Conservation (phyloP, 2,797 vertebrate genomes). For the Tapera naevia region DNA sequence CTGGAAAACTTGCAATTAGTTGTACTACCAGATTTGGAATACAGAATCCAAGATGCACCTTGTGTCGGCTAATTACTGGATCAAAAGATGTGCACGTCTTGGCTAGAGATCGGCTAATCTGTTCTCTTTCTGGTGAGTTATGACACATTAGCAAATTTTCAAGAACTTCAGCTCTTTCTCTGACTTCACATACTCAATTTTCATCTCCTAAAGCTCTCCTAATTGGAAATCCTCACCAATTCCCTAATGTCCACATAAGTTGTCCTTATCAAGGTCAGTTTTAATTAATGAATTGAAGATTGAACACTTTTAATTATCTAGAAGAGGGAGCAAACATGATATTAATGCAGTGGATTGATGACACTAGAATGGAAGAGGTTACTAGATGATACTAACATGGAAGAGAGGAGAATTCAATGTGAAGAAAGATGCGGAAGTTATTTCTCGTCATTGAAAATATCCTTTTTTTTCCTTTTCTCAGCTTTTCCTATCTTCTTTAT, state of each 20-base stretch:
- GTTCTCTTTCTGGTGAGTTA: neutral
- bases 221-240: neutral
- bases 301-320: neutral
- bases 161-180: neutral
- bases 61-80: neutral
- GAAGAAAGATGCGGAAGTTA: neutral
- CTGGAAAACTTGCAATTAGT: neutral
- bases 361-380: neutral
- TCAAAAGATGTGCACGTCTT: neutral
- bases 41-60: neutral
- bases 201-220: neutral
- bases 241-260: neutral
- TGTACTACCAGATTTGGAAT: neutral
- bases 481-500: neutral
- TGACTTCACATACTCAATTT: neutral
- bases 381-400: neutral
- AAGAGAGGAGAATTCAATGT: neutral
- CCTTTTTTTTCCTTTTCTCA: neutral
- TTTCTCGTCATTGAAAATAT: neutral
- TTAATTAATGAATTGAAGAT: conserved; percentile 13
- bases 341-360: neutral
- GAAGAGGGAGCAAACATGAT: neutral
- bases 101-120: neutral
- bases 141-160: neutral
- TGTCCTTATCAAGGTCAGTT: neutral